Conservation (phyloP, 1,140 invertebrate species). For the Marisa cornuarietis region DNA sequence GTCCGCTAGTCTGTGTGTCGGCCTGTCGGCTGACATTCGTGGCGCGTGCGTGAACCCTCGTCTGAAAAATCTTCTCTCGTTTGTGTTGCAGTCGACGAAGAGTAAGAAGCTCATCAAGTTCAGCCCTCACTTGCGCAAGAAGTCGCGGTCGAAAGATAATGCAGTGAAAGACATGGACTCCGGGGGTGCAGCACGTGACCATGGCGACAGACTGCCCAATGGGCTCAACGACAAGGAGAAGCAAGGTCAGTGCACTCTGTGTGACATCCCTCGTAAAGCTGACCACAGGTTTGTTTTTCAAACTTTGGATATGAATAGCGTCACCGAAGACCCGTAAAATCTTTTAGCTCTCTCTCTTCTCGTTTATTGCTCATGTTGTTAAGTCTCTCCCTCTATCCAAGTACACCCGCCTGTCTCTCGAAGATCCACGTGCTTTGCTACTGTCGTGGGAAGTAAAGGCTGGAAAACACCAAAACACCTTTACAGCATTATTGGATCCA, state of each 20-base stretch:
- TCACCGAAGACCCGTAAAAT: too few relatives aligned
- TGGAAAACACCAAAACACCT: too few relatives aligned
- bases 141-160: conserved; percentile 24
- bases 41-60: not conserved
- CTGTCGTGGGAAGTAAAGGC: too few relatives aligned
- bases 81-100: conserved; percentile 42
- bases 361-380: too few relatives aligned
- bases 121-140: conserved; percentile 47
- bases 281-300: not conserved
- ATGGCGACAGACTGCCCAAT: conserved; percentile 39
- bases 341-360: too few relatives aligned
- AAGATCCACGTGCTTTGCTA: too few relatives aligned
- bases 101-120: conserved; percentile 43
- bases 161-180: conserved; percentile 35
- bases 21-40: too few relatives aligned
- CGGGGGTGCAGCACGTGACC: conserved; percentile 28
- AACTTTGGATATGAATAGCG: too few relatives aligned
- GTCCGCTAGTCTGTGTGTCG: too few relatives aligned
- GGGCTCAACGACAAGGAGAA: conserved; percentile 49
- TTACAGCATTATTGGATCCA: too few relatives aligned
- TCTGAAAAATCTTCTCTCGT: conserved; percentile 13
- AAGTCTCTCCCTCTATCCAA: too few relatives aligned
- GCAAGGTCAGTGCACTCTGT: conserved; percentile 27
- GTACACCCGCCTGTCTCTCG: too few relatives aligned
- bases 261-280: not conserved